These are phyloP conservation scores for Pogonognathellus flavescens DNA, from an alignment of 1,140 invertebrate genomes.

Conservation along the genomic window DNA sequence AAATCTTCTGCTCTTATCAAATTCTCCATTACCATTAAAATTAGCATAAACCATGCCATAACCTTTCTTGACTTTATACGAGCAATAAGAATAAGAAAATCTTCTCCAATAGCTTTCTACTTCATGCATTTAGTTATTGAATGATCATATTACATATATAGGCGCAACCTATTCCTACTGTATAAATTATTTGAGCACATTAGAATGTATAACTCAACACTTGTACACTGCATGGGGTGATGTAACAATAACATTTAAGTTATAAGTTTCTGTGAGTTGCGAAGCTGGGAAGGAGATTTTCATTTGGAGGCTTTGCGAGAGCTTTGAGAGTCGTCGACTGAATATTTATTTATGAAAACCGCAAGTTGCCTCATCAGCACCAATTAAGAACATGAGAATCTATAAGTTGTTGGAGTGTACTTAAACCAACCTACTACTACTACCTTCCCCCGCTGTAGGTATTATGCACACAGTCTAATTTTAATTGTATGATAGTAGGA, in stretches of 20 bases:
- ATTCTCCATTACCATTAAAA: conserved; percentile 5
- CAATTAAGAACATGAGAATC: conserved; percentile 10
- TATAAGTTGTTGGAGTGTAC: neutral
- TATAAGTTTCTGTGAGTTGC: no score
- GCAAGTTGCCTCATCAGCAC: conserved; percentile 33
- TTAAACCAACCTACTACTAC: neutral
- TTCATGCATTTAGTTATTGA: no score
- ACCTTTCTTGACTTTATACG: conserved; percentile 34
- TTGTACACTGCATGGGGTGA: no score
- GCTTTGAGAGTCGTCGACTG: conserved; percentile 44
- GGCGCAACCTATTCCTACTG: no score
- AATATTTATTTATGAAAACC: conserved; percentile 54
- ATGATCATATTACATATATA: no score
- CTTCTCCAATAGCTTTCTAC: no score
- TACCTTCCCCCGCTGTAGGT: neutral
- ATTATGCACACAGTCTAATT: neutral
- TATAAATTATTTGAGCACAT: no score
- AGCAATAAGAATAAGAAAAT: no score
- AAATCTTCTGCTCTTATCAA: neutral
- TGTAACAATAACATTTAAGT: no score
- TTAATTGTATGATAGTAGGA: no score
- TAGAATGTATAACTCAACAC: no score
- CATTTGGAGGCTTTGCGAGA: neutral
- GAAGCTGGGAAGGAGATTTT: no score
- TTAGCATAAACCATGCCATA: conserved; percentile 29